Conservation (phyloP, 2,888 invertebrate species). For the Iphiclides podalirius region DNA sequence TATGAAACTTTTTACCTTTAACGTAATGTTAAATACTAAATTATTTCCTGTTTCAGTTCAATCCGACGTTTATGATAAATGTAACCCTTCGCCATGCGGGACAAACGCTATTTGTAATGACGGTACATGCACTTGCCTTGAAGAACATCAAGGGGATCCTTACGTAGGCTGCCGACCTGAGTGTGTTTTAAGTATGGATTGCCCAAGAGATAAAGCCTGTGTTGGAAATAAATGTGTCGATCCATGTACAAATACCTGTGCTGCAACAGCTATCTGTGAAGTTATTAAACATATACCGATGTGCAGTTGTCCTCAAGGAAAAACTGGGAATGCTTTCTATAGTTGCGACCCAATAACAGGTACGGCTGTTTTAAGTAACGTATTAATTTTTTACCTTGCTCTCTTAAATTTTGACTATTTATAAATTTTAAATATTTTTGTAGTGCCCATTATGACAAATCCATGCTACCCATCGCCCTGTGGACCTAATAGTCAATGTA, state of each 20-base stretch:
- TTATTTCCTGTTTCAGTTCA: slow-evolving; percentile 38
- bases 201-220: slow-evolving; percentile 82
- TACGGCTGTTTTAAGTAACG: slow-evolving; percentile 35
- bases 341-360: slow-evolving; percentile 79
- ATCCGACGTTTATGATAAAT: slow-evolving; percentile 56
- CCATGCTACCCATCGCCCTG: slow-evolving; percentile 88
- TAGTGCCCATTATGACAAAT: slow-evolving; percentile 68
- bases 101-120: slow-evolving; percentile 80
- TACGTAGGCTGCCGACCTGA: slow-evolving; percentile 85
- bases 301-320: slow-evolving; percentile 84
- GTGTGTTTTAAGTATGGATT: slow-evolving; percentile 84
- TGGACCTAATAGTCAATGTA: slow-evolving; percentile 87
- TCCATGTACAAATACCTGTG: slow-evolving; percentile 86
- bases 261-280: slow-evolving; percentile 84
- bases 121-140: slow-evolving; percentile 80
- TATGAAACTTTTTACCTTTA: no score
- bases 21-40: background rate
- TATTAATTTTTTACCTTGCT: no score
- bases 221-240: slow-evolving; percentile 84
- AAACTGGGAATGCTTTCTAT: slow-evolving; percentile 85
- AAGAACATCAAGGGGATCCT: slow-evolving; percentile 84
- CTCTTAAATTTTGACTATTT: no score
- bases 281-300: slow-evolving; percentile 86
- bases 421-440: slow-evolving; percentile 28
- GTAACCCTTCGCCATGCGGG: slow-evolving; percentile 85